phyloP scores from a whole-genome alignment of 2,113 vertebrate genomes.

The Phaetusa simplex region DNA sequence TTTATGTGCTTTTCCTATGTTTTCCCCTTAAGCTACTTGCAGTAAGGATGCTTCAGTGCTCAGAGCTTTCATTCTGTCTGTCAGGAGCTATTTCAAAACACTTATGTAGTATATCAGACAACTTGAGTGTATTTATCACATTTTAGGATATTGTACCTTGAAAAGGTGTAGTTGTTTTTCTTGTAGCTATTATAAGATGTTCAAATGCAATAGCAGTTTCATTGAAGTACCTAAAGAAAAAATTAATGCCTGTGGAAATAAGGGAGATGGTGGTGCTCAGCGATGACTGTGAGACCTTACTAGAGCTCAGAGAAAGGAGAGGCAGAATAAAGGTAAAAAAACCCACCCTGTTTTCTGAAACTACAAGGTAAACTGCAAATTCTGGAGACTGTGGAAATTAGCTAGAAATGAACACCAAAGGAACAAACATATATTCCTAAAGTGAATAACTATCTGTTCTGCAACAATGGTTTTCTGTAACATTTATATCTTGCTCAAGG shows the following conservation, averaged over 20 bases:
- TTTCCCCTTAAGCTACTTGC: background rate
- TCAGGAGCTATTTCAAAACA: background rate
- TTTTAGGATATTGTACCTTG: background rate
- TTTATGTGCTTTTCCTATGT: background rate
- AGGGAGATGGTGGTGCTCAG: background rate
- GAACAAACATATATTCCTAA: background rate
- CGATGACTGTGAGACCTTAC: background rate
- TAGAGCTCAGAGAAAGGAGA: background rate
- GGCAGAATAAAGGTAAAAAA: background rate
- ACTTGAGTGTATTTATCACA: background rate
- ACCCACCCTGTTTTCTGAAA: background rate
- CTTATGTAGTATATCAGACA: accelerated
- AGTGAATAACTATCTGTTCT: slow-evolving; percentile 28
- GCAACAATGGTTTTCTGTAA: slow-evolving; percentile 15
- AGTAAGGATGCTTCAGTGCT: background rate
- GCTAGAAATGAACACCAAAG: background rate
- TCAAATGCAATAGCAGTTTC: background rate
- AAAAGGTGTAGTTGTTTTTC: background rate
- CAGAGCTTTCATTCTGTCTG: background rate
- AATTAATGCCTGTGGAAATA: background rate
- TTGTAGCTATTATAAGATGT: background rate
- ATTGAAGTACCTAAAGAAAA: background rate
- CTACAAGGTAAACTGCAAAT: background rate
- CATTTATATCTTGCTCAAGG: slow-evolving; percentile 61
- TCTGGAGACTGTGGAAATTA: background rate